phyloP scores from a whole-genome alignment of 2,797 vertebrate species.

The Manis javanica region DNA sequence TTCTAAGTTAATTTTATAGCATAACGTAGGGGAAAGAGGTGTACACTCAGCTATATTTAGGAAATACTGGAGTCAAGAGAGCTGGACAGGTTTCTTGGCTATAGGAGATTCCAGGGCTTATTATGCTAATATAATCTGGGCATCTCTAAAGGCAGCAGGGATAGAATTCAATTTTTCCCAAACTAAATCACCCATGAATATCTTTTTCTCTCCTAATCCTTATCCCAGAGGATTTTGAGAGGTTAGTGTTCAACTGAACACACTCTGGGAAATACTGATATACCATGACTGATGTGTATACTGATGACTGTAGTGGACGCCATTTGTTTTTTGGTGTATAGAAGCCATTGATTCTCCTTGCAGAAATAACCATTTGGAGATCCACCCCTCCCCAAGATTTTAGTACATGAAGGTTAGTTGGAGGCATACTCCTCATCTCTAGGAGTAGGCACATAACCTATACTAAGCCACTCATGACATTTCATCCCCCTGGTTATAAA shows the following conservation, averaged over 20 bases:
- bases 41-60: not conserved
- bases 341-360: not conserved
- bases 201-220: not conserved
- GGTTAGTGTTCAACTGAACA: not conserved
- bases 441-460: not conserved
- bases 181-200: slow-evolving; percentile 6
- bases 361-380: not conserved
- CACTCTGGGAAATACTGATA: not conserved
- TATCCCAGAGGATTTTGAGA: not conserved
- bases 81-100: not conserved
- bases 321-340: not conserved
- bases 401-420: not conserved
- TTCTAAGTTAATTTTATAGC: not conserved
- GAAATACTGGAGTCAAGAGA: not conserved
- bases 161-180: not conserved
- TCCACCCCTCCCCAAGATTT: not conserved
- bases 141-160: not conserved
- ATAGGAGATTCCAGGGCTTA: not conserved
- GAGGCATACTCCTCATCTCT: not conserved
- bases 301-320: not conserved
- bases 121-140: not conserved
- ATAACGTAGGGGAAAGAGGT: not conserved
- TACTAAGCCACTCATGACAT: not conserved
- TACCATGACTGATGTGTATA: not conserved
- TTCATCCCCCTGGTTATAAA: not conserved